phyloP scores from a whole-genome alignment of 2,888 invertebrate species.

The Luperina testacea region DNA sequence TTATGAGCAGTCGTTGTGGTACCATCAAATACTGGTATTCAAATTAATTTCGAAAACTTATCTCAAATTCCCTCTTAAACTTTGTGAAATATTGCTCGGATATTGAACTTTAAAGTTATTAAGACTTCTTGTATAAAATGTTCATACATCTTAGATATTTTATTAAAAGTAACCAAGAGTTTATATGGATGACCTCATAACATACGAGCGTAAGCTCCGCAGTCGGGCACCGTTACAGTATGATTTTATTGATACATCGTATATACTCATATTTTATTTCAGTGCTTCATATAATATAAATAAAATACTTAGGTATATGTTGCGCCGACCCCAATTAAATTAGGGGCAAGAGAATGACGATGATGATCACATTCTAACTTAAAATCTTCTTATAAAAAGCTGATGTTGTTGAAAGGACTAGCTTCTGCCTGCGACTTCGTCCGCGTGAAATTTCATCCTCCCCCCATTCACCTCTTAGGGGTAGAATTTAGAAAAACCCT shows the following conservation, averaged over 20 bases:
- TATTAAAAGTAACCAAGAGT: slow-evolving; percentile 18
- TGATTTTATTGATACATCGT: slow-evolving; percentile 12
- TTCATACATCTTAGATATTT: slow-evolving; percentile 7
- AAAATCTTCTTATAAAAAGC: not conserved
- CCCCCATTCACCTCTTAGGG: too few relatives aligned
- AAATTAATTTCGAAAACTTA: slow-evolving; percentile 50
- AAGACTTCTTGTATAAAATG: not conserved
- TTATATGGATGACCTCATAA: slow-evolving; percentile 30
- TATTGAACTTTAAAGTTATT: slow-evolving; percentile 20
- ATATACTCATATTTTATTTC: not conserved
- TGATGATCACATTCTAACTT: not conserved
- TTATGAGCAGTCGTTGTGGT: slow-evolving; percentile 44
- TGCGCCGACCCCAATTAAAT: not conserved
- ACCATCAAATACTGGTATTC: slow-evolving; percentile 44
- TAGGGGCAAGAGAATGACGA: not conserved
- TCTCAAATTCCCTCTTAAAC: slow-evolving; percentile 30
- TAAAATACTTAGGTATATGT: not conserved
- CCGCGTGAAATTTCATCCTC: too few relatives aligned
- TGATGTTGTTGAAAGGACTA: too few relatives aligned
- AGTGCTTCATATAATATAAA: not conserved
- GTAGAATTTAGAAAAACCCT: too few relatives aligned
- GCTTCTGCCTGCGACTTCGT: too few relatives aligned
- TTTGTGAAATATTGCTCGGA: slow-evolving; percentile 38
- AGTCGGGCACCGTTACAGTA: slow-evolving; percentile 5
- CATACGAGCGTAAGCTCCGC: slow-evolving; percentile 1